Percentiles rank a stretch among this genome's conserved stretches.
These are phyloP conservation scores for Sinohyriopsis cumingii DNA, from an alignment of 2,888 invertebrate species.

Conservation along the genomic window DNA sequence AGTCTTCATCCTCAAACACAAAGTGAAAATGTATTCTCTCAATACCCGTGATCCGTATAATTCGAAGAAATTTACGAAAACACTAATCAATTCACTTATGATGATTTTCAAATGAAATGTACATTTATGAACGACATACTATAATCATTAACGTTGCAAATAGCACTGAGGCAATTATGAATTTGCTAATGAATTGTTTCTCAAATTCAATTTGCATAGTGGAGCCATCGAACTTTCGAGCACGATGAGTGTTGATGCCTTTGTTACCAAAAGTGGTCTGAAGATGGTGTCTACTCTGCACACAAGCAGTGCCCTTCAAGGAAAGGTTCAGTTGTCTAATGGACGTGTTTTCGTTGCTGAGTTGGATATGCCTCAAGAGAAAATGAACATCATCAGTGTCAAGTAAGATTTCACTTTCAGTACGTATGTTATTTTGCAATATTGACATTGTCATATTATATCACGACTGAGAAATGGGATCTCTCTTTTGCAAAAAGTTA, in stretches of 20 bases:
- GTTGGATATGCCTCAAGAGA: conserved; percentile 86
- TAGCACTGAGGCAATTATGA: too few species aligned
- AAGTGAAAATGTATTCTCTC: too few species aligned
- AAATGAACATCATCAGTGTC: conserved; percentile 88
- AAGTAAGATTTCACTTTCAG: conserved; percentile 66
- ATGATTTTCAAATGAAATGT: too few species aligned
- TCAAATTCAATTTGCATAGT: conserved; percentile 73
- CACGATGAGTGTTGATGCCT: conserved; percentile 88
- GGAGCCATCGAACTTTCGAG: conserved; percentile 88
- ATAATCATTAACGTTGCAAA: too few species aligned
- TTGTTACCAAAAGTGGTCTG: conserved; percentile 85
- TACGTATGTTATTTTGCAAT: neutral
- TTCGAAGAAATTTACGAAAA: too few species aligned
- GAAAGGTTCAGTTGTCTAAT: conserved; percentile 81
- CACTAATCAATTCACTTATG: too few species aligned
- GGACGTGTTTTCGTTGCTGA: conserved; percentile 81
- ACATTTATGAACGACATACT: too few species aligned
- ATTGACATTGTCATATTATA: neutral
- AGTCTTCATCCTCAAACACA: too few species aligned
- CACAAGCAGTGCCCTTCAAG: conserved; percentile 87
- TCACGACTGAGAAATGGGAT: neutral
- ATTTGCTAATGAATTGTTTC: too few species aligned
- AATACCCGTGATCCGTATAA: too few species aligned
- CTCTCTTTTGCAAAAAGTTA: too few species aligned
- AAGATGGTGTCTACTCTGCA: conserved; percentile 87